Conservation (phyloP, 2,888 invertebrate genomes). For the Apodemia zela region DNA sequence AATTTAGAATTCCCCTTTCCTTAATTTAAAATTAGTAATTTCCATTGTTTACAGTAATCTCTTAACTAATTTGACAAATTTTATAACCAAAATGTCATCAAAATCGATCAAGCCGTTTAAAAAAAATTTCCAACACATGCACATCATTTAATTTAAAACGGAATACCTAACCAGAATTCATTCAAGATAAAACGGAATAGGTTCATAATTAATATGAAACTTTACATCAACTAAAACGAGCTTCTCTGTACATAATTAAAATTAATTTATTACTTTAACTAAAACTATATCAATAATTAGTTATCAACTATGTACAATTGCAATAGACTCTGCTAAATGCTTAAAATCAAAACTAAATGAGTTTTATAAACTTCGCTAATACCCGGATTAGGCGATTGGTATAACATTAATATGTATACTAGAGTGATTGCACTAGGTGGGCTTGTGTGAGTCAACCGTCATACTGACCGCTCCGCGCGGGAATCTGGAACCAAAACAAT, state of each 20-base stretch:
- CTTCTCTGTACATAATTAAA: too few relatives aligned
- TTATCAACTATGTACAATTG: conserved; percentile 5
- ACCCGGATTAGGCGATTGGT: conserved; percentile 31
- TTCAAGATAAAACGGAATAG: background rate
- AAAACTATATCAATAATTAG: background rate
- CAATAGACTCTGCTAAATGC: conserved; percentile 8
- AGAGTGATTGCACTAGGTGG: conserved; percentile 24
- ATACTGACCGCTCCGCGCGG: background rate
- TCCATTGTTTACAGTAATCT: background rate
- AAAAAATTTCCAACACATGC: background rate
- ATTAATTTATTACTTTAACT: background rate
- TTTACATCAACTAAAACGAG: background rate
- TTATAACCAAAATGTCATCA: background rate
- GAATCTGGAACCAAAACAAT: background rate
- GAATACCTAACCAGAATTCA: too few relatives aligned
- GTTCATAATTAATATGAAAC: background rate
- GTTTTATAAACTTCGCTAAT: conserved; percentile 40
- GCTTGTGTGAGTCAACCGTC: conserved; percentile 11
- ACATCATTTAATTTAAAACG: background rate
- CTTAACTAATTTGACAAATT: background rate
- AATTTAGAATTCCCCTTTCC: background rate
- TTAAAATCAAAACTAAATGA: conserved; percentile 23
- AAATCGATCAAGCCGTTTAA: background rate
- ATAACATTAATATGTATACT: conserved; percentile 12
- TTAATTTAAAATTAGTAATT: background rate